These are phyloP conservation scores for Beroe forskalii DNA, from an alignment of 37 sponge, comb jelly and placozoan genomes.

Conservation along the genomic window DNA sequence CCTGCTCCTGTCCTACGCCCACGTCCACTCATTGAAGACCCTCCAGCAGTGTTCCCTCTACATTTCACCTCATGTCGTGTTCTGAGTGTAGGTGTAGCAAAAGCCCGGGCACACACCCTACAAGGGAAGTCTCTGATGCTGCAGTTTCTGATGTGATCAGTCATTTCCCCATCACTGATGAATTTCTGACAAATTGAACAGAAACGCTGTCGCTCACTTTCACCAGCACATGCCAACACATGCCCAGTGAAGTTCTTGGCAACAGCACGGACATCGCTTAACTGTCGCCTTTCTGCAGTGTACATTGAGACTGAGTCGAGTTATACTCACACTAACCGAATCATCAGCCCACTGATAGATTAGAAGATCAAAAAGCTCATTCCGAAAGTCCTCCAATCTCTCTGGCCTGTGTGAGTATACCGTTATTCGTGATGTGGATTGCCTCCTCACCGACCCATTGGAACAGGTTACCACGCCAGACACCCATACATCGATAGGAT, in stretches of 20 bases:
- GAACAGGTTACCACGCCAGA: no score
- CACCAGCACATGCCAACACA: neutral
- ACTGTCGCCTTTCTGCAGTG: neutral
- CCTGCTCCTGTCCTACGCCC: no score
- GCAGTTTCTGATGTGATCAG: neutral
- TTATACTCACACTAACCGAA: neutral
- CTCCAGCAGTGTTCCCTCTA: neutral
- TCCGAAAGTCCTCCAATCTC: neutral
- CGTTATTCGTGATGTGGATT: no score
- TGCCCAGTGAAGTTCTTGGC: neutral
- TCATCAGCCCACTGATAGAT: neutral
- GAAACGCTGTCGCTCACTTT: neutral
- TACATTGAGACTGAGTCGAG: neutral
- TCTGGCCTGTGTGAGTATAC: no score
- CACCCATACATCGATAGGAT: no score
- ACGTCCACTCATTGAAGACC: neutral
- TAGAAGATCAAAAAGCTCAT: neutral
- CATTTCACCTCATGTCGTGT: neutral
- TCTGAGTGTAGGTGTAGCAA: neutral
- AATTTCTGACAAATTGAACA: neutral
- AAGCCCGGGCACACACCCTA: neutral
- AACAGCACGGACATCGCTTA: neutral
- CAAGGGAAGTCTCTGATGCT: neutral
- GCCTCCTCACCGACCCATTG: no score
- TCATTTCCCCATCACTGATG: neutral